These are phyloP conservation scores for Syrista parreyssii DNA, from an alignment of 2,888 invertebrate species.

Conservation along the genomic window DNA sequence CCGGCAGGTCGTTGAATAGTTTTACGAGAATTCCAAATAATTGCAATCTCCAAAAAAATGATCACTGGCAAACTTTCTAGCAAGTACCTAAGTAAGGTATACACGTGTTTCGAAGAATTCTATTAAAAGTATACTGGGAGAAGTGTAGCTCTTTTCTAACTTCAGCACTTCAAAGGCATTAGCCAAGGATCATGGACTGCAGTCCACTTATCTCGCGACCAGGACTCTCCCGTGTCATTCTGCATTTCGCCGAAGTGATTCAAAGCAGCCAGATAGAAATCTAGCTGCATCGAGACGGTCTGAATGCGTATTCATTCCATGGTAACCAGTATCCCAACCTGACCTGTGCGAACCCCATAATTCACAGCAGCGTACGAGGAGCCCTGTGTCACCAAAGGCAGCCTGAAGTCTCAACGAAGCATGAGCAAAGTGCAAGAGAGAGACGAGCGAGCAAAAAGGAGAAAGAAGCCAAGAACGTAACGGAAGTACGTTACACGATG, in stretches of 20 bases:
- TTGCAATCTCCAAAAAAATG: not conserved
- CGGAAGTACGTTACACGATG: constrained; percentile 1
- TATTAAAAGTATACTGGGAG: not conserved
- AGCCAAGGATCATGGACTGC: constrained; percentile 14
- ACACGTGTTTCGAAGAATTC: not conserved
- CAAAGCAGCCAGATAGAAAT: constrained; percentile 25
- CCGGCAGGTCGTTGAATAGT: not conserved
- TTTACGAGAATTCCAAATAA: not conserved
- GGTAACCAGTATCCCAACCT: constrained; percentile 13
- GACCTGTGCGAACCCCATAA: constrained; percentile 21
- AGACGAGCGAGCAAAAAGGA: not conserved
- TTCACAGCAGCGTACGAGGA: constrained; percentile 32
- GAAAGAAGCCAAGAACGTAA: not conserved
- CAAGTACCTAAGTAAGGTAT: not conserved
- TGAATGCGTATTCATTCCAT: constrained; percentile 40
- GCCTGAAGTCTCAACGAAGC: constrained; percentile 16
- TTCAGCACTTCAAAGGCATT: not conserved
- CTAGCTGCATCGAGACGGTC: constrained; percentile 31
- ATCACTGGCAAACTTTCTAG: not conserved
- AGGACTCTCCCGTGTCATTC: constrained; percentile 1
- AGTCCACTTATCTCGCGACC: not conserved
- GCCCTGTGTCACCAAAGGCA: constrained; percentile 29
- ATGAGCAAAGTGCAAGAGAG: constrained; percentile 12
- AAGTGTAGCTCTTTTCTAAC: not conserved
- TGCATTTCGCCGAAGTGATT: constrained; percentile 4